Conservation (phyloP, 1,140 invertebrate species). For the Hypsibius dujardini region DNA sequence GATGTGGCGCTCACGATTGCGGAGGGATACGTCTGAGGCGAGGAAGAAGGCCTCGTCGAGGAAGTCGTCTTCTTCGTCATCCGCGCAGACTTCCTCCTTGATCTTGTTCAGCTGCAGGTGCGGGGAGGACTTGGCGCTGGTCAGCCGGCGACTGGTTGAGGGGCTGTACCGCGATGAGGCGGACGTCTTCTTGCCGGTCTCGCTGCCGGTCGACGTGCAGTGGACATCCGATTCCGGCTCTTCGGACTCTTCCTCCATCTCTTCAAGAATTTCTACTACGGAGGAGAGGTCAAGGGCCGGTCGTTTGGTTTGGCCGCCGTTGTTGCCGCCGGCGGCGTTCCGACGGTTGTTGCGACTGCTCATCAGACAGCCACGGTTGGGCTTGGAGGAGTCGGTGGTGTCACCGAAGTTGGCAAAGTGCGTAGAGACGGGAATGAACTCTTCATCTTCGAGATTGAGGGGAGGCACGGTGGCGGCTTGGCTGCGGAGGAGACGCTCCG, state of each 20-base stretch:
- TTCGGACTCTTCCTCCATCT: not conserved
- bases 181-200: not conserved
- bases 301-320: not conserved
- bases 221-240: not conserved
- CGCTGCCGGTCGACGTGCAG: too few relatives aligned
- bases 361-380: not conserved
- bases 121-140: conserved; percentile 40
- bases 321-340: conserved; percentile 9
- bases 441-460: conserved; percentile 10
- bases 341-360: not conserved
- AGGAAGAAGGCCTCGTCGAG: conserved; percentile 13
- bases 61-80: conserved; percentile 17
- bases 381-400: not conserved
- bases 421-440: not conserved
- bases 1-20: not conserved
- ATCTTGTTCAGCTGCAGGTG: conserved; percentile 51
- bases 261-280: conserved; percentile 17
- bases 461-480: conserved; percentile 22
- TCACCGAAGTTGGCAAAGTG: not conserved
- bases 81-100: conserved; percentile 45
- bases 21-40: not conserved
- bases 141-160: conserved; percentile 32
- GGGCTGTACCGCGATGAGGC: conserved; percentile 20
- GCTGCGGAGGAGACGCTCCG: conserved; percentile 64
- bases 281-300: conserved; percentile 17